Conservation (phyloP, 2,888 invertebrate genomes). For the Cantharis flavilabris region DNA sequence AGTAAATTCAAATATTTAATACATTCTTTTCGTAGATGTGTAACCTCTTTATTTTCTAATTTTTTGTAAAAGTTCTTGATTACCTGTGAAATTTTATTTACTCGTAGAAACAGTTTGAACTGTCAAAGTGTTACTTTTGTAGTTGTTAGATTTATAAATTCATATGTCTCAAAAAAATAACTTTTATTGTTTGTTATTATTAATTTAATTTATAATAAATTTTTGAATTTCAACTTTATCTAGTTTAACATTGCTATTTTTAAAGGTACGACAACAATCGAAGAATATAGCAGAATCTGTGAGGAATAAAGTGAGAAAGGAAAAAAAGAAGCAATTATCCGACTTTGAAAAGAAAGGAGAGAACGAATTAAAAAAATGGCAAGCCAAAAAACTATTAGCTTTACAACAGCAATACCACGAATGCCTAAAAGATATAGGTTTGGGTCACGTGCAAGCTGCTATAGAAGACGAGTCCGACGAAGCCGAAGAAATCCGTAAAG, state of each 20-base stretch:
- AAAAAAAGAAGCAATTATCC: conserved; percentile 58
- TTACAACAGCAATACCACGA: conserved; percentile 60
- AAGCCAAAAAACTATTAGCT: conserved; percentile 57
- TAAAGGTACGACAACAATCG: conserved; percentile 65
- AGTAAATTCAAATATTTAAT: not conserved
- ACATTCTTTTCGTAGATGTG: not conserved
- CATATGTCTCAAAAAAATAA: no score
- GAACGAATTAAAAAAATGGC: conserved; percentile 59
- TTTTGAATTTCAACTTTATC: not conserved
- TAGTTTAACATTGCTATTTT: conserved; percentile 1
- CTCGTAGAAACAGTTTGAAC: not conserved
- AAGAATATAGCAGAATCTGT: conserved; percentile 63
- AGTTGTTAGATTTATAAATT: not conserved
- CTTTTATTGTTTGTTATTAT: no score
- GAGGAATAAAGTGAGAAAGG: conserved; percentile 60
- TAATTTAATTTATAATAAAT: not conserved
- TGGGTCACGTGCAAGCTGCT: conserved; percentile 57
- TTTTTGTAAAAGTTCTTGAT: not conserved
- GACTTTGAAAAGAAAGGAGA: conserved; percentile 58
- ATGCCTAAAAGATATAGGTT: conserved; percentile 58
- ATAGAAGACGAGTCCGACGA: conserved; percentile 48
- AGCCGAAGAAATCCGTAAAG: conserved; percentile 31
- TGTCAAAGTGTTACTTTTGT: not conserved
- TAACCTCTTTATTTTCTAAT: not conserved
- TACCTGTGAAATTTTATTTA: not conserved